Conservation (phyloP, 2,797 vertebrate genomes). For the Apogon talboti region DNA sequence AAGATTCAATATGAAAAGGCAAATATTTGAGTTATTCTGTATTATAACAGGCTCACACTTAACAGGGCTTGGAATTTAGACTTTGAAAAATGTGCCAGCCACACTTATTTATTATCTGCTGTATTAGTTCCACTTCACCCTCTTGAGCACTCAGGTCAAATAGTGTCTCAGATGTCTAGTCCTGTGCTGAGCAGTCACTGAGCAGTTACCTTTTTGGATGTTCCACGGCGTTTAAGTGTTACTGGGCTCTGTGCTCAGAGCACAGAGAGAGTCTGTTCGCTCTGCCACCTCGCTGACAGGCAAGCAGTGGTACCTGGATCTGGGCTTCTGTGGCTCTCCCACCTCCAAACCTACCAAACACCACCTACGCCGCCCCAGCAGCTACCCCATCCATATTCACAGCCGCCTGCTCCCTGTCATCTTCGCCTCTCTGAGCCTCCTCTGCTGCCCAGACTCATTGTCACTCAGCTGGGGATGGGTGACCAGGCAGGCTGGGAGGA, state of each 20-base stretch:
- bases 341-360: conserved; percentile 31
- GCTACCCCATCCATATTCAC: conserved; percentile 73
- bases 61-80: conserved; percentile 7
- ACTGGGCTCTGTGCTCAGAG: conserved; percentile 41
- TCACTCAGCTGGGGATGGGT: conserved; percentile 68
- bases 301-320: conserved; percentile 49
- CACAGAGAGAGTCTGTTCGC: conserved; percentile 53
- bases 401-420: conserved; percentile 68
- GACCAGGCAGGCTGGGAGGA: conserved; percentile 58
- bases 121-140: conserved; percentile 39
- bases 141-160: conserved; percentile 14
- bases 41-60: neutral
- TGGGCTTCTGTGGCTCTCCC: conserved; percentile 29
- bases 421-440: conserved; percentile 62
- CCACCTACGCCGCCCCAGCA: conserved; percentile 23
- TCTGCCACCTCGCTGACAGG: conserved; percentile 67
- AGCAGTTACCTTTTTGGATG: conserved; percentile 43
- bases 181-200: conserved; percentile 43
- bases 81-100: neutral
- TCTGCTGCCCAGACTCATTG: conserved; percentile 61
- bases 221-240: conserved; percentile 51
- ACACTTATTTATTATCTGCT: conserved; percentile 30
- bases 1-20: conserved; percentile 5
- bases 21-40: conserved; percentile 3
- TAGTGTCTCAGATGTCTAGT: conserved; percentile 34